Base-by-base conservation (phyloP, 2,113 vertebrate genomes). In the Urocynchramus pylzowi region DNA sequence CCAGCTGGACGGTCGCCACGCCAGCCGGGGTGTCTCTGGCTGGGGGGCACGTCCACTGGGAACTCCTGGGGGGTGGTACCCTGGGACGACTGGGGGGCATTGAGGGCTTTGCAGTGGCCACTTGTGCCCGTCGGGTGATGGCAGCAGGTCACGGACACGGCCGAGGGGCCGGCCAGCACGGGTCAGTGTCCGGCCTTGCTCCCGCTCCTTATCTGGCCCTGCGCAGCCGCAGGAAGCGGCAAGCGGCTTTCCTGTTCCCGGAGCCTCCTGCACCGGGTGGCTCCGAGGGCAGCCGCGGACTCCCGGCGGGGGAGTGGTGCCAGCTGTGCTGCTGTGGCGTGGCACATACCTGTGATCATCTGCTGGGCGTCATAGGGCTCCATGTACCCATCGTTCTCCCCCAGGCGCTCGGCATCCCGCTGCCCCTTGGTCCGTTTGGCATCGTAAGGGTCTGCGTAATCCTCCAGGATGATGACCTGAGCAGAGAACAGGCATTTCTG, bases 331-430 rank as follows among this genome's bases (percentile, higher is more conserved):
- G 37, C 81, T 9, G 30, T 13, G 17, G 56, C 15, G 12, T 1
- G 4, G 79, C 60, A 75, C 97, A 8, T 70, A 99, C 99, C 99
- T 97, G 99, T 99, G 90, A 99, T 99, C 98, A 99, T 99, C 78
- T 99, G 99, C 96, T 99, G 99, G 5, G 99, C 99, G 0, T 99
- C 99, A 1, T 99, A 99, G 9, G 99, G 99, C 52, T 99, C 99
- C 99, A 99, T 99, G 96, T 99, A 99, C 1, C 99, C 99, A 0
- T 99, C 99, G 1, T 99, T 99, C 91, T 99, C 98, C 6, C 99
- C 99, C 2, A 98, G 98, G 89, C 99, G 96, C 97, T 99, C 99
- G 0, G 98, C 98, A 1, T 99, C 99, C 49, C 99, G 98, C 87
- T 99, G 99, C 52, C 98, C 99, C 84, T 98, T 99, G 7, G 99